Base-by-base conservation (phyloP, 2,888 invertebrate species). In the Ectemnius cavifrons region DNA sequence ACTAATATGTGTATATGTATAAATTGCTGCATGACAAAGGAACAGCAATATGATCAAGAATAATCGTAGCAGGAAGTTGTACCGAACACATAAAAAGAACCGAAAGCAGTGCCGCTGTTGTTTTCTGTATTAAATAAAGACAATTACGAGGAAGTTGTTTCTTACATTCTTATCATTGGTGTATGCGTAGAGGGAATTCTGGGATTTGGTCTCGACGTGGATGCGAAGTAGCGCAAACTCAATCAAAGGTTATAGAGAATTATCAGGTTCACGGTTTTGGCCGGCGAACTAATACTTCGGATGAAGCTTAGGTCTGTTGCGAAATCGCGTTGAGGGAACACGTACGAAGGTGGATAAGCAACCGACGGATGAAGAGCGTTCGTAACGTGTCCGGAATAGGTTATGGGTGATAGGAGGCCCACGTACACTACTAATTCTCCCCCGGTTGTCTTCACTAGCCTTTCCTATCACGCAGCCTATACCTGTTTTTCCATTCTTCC, bases 271-370 rank as follows among this genome's bases (percentile, higher is more conserved):
- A 80, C 71, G 84, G 75, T 74, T 82, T 75, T 66, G 73, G 8
- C 60, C 74, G 71, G 64, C 74, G 74, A 76, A 77, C 78, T 83
- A 84, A 86, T 84, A 84, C 82, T 79, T 81, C 65, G 77, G 77
- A 72, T 77, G 71, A 71, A 75, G 67, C 71, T 61, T 68, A 69
- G 65, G 72, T 84, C 80, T 81, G 85, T 84, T 82, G 77, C 77
- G 73, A 83, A 83, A 84, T 87, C 85, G 84, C 86, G 85, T 84
- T 87, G 87, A 87, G 85, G 81, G 77, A 84, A 88, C 90, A 90
- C 90, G 90, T 90, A 90, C 88, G 86, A 90, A 90, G 89, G 88
- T 89, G 88, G 89, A 89, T 89, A 89, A 89, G 87, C 88, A 88
- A 87, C 78, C 85, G 79, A 56, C 78, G 64, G 71, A 79, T 79